Evolutionary conservation across 2,888 invertebrate species (phyloP), one percentile per base, ranked within the genome.

Genomic region (Pollenia angustigena): DNA sequence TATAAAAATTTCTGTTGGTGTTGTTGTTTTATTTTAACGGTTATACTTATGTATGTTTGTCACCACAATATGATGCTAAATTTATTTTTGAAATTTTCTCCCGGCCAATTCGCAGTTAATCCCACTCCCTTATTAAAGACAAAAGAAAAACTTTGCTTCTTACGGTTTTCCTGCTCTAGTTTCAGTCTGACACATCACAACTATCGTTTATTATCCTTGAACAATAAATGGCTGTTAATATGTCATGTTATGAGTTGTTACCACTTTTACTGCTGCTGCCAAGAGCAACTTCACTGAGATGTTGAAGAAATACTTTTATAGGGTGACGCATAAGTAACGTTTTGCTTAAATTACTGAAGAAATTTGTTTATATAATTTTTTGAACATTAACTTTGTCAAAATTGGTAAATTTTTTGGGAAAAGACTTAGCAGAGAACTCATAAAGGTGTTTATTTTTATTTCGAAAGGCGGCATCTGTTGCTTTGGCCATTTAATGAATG

Each of bases 241-340:
- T 79, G 79, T 86, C 85, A 82, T 86, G 82, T 82, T 85, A 82
- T 78, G 81, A 82, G 82, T 82, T 80, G 82, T 82, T 82, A 71
- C 69, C 82, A 79, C 82, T 79, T 75, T 81, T 82, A 74, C 46
- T 82, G 56, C 23, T 64, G 12, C n/a, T n/a, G 42, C 4, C 50
- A 46, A n/a, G 6, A 32, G 1, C 32, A 32, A 32, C 4, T 32
- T 32, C 32, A 32, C 32, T 32, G 0, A 32, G 32, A 32, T 6
- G 32, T 6, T 32, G 1, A 32, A 32, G 32, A 32, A 32, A 32
- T 32, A 6, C 32, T 32, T 32, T 32, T 32, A 32, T 6, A 32
- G 32, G 32, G 32, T 32, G 1, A 6, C 32, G 4, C 32, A 32
- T 6, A 32, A 32, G 6, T 32, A 32, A 32, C 32, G 4, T 32